Evolutionary conservation across 2,888 invertebrate species (phyloP), one percentile per base, ranked within the genome.

Genomic region (Cataglyphis livida): DNA sequence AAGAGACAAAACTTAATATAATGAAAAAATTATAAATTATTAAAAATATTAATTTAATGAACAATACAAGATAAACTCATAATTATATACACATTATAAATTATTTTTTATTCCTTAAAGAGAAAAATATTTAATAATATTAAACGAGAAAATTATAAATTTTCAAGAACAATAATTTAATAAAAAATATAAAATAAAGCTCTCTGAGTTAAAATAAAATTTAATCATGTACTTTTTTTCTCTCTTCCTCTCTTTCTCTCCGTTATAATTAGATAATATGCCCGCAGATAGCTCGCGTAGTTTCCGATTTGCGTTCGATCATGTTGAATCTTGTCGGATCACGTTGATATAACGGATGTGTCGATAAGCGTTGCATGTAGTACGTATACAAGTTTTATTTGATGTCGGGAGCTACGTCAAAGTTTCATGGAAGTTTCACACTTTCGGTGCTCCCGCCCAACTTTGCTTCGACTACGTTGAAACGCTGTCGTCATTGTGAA

Each of bases 401-500:
- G 74, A 87, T 70, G 87, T 87, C 82, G 73, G 54, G 10, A 71
- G 57, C 61, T 71, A 74, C 84, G 86, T 82, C 75, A 71, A 86
- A 86, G 81, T 86, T 86, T 35, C 51, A 18, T 28, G 41, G 28
- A 82, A 89, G 85, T 89, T 88, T 68, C 76, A 83, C 64, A 84
- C 84, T 85, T 83, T 87, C 75, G 79, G 74, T 75, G 41, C 81
- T 62, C 79, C 76, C 71, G 62, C 48, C 59, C 44, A 88, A 83
- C 78, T 87, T 76, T 65, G 41, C 74, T 32, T 62, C 61, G 83
- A 54, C 54, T 66, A 41, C 61, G 70, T 59, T 74, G 81, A 84
- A 81, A 81, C 61, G 88, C 78, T 75, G 75, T 66, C 87, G 84
- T 70, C 70, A 84, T 88, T 85, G 85, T 79, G 87, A 87, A 85